Evolutionary conservation across 2,797 vertebrate species (phyloP), one percentile per base, ranked within the genome.

Genomic region (Paguma larvata): DNA sequence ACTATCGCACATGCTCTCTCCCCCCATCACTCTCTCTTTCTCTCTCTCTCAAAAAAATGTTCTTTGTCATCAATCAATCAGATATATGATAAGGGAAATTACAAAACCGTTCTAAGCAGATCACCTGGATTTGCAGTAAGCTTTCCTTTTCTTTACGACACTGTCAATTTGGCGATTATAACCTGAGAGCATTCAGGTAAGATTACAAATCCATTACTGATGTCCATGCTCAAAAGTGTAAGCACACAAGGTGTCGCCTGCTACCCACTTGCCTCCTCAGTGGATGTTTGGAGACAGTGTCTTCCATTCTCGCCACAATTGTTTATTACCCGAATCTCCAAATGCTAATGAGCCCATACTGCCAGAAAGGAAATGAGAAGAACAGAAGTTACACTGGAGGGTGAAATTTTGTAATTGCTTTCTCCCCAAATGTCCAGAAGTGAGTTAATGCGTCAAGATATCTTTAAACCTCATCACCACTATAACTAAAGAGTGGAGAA

Each of bases 401-500:
- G 19, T 88, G 23, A 91, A 84, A 92, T 80, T 95, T 27, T 88
- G 5, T 67, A 56, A 85, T 80, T 89, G 15, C 8, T 32, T 93
- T 92, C 21, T 41, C 15, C 89, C 72, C 78, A 83, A 92, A 82
- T 83, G 41, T 70, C 15, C 34, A 88, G 46, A 85, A 67, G 59
- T 77, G 73, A 73, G 46, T 48, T 32, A 85, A 21, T 38, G 48
- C 9, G 23, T 80, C 15, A 38, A 30, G 41, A 73, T 30, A 56
- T 59, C 25, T 72, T 44, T 51, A 82, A 84, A 62, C 34, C 25
- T 96, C 80, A 63, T 44, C 51, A 78, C 41, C 83, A 48, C 8
- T 48, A 91, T 32, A 83, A 0, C 3, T 53, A 70, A 91, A 70
- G 51, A 38, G 44, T 41, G 32, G 23, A 97, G 51, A 94, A 92